phyloP scores from a whole-genome alignment of 1,140 invertebrate genomes.

The Papilio glaucus region DNA sequence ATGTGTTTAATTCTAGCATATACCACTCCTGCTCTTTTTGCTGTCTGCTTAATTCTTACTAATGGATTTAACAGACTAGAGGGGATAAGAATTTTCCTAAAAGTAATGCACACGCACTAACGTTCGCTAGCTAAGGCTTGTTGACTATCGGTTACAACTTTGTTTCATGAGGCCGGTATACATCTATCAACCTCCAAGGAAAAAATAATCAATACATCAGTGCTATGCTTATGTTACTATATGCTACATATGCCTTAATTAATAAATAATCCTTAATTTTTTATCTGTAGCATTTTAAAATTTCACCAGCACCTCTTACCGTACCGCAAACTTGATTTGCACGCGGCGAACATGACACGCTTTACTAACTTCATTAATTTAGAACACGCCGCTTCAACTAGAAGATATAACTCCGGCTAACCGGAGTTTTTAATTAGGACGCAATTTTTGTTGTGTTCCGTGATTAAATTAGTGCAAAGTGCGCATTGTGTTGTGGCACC shows the following conservation, averaged over 20 bases:
- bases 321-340: slow-evolving; percentile 46
- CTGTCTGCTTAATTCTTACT: too few species aligned
- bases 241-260: neutral
- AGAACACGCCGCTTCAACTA: slow-evolving; percentile 50
- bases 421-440: slow-evolving; percentile 29
- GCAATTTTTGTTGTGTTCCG: slow-evolving; percentile 11
- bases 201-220: neutral
- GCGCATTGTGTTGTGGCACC: neutral
- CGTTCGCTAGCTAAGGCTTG: too few species aligned
- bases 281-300: slow-evolving; percentile 21
- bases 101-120: too few species aligned
- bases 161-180: too few species aligned
- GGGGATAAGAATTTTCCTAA: too few species aligned
- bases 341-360: slow-evolving; percentile 45
- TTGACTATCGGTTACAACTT: too few species aligned
- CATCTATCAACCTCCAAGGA: too few species aligned
- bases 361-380: slow-evolving; percentile 58
- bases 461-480: slow-evolving; percentile 22
- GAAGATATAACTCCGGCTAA: slow-evolving; percentile 37
- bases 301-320: neutral
- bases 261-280: neutral
- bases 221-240: neutral
- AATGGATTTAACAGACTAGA: too few species aligned
- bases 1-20: neutral
- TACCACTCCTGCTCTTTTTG: neutral